Percentiles rank a stretch among this genome's conserved stretches.
phyloP scores from a whole-genome alignment of 2,113 vertebrate species.

The Craseonycteris thonglongyai region DNA sequence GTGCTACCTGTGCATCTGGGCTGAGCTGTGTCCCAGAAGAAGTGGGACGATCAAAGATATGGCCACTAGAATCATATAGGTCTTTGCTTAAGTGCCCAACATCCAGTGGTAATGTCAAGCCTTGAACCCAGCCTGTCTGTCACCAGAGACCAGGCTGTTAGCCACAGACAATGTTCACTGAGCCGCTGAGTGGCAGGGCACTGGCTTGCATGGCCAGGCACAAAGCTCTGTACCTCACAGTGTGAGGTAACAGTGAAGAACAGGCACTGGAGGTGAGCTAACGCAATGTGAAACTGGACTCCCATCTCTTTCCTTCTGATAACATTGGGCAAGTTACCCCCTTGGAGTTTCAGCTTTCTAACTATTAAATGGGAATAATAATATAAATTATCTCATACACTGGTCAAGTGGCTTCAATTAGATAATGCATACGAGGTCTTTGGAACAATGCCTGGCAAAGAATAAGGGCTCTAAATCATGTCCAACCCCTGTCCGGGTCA shows the following conservation, averaged over 20 bases:
- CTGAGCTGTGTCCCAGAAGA: not conserved
- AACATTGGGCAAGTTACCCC: rapidly evolving
- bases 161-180: too few relatives aligned
- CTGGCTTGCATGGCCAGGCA: too few relatives aligned
- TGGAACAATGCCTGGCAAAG: too few relatives aligned
- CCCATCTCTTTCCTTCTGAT: too few relatives aligned
- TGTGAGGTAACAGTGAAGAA: rapidly evolving
- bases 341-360: not conserved
- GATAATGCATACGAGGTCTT: not conserved
- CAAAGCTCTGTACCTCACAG: rapidly evolving
- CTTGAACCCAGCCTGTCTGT: not conserved
- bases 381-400: not conserved
- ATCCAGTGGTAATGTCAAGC: rapidly evolving
- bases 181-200: too few relatives aligned
- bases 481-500: not conserved
- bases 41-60: rapidly evolving
- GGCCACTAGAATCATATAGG: rapidly evolving
- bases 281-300: too few relatives aligned
- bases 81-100: not conserved
- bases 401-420: not conserved
- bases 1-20: rapidly evolving
- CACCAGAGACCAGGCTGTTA: not conserved
- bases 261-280: not conserved
- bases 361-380: too few relatives aligned
- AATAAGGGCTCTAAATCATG: not conserved